Base-by-base conservation (phyloP, 2,888 invertebrate genomes). In the Buathra laborator region DNA sequence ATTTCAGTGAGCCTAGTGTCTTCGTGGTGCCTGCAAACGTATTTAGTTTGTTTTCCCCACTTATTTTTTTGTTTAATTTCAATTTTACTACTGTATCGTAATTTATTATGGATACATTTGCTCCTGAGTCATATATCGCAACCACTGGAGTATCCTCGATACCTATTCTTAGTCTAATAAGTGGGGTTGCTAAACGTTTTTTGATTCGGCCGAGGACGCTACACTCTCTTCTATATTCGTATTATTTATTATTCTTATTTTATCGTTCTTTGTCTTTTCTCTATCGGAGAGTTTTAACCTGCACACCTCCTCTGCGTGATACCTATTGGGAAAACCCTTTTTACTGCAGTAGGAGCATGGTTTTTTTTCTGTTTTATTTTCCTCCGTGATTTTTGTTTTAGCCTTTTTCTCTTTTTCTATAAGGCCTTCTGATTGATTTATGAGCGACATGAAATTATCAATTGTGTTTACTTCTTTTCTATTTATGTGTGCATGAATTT, bases 371-470 rank as follows among this genome's bases (percentile, higher is more conserved):
- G 44, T 53, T 80, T 77, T 83, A 59, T 67, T 51, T 78, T 77
- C 79, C 46, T 85, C 68, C 48, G 51, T 62, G 67, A 81, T 74
- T 78, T 56, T 76, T 46, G 64, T 71, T 56, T 56, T 71, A 43
- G 56, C 12, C 29, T 84, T 77, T 14, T 71, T 68, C 24, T 12
- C 19, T 53, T 76, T 53, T 43, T 16, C 37, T 53, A 48, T 66
- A 51, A 76, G 32, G 0, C 51, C 51, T 6, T 76, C 83, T 10
- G 84, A 68, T 24, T 81, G 74, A 66, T 72, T 80, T 12, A 86
- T 56, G 7, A 46, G 78, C 44, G 78, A 43, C 85, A 86, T 87
- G 53, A 87, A 70, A 48, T 86, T 68, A 67, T 86, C 80, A n/a
- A 86, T 77, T 3, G 29, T 78, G 10, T 32, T 59, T 48, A 78